These are phyloP conservation scores for Mormyrus iriodes DNA, from an alignment of 2,113 vertebrate genomes.

Conservation along the genomic window DNA sequence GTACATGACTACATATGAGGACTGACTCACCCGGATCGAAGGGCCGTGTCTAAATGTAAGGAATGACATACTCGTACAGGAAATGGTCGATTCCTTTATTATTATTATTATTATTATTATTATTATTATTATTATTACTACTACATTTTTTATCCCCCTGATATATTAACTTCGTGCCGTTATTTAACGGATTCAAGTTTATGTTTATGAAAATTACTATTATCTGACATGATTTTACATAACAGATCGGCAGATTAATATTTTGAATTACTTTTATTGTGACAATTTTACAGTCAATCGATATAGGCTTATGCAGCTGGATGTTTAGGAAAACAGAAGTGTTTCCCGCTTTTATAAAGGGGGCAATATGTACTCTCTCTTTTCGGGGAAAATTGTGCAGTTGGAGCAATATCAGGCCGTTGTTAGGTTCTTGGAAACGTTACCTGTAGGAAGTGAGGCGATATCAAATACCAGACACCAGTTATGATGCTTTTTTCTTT, in stretches of 20 bases:
- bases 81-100: constrained; percentile 20
- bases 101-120: not conserved
- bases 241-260: not conserved
- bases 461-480: not conserved
- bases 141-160: not conserved
- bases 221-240: not conserved
- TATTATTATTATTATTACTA: not conserved
- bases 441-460: not conserved
- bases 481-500: not conserved
- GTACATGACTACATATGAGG: not conserved
- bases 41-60: not conserved
- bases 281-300: not conserved
- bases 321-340: not conserved
- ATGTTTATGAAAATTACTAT: not conserved
- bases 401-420: not conserved
- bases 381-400: not conserved
- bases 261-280: not conserved
- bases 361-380: not conserved
- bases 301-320: not conserved
- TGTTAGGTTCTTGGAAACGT: not conserved
- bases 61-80: not conserved
- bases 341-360: not conserved
- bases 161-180: not conserved
- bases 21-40: not conserved
- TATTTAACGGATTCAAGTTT: not conserved